A percentile compares a stretch with the other conserved stretches of the same genome.
Conservation (phyloP, 2,113 vertebrate species). For the Isichthys henryi region DNA sequence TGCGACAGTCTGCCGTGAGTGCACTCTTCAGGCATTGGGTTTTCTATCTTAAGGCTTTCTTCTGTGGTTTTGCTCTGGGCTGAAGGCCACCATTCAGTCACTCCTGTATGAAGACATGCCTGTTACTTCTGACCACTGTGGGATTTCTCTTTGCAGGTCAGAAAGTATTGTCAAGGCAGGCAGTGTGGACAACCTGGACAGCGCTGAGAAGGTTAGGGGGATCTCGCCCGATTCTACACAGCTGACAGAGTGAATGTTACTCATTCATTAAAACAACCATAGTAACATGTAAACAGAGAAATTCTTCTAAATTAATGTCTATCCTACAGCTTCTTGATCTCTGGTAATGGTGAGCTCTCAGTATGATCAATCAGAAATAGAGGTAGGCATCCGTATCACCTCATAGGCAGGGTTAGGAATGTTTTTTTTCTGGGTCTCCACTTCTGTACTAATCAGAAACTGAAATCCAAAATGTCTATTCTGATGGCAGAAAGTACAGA, state of each 20-base stretch:
- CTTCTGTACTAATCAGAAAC: background rate
- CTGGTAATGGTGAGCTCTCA: background rate
- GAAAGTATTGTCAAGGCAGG: slow-evolving; percentile 58
- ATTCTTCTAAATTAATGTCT: background rate
- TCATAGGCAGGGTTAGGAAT: background rate
- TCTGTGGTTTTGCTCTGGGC: background rate
- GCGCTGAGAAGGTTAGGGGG: slow-evolving; percentile 62
- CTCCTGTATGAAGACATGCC: background rate
- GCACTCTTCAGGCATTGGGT: background rate
- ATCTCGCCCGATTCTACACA: background rate
- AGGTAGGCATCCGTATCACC: background rate
- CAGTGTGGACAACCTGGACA: slow-evolving; percentile 66
- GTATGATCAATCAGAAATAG: background rate
- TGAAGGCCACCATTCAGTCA: background rate
- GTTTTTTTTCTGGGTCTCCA: background rate
- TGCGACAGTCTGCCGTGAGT: slow-evolving; percentile 62
- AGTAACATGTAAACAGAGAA: background rate
- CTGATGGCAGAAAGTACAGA: background rate
- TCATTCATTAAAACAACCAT: too few species aligned
- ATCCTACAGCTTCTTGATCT: background rate
- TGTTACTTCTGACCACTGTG: slow-evolving; percentile 10
- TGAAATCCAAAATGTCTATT: background rate
- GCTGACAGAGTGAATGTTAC: background rate
- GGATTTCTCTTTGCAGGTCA: slow-evolving; percentile 52
- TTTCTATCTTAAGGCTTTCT: background rate